These are phyloP conservation scores for Gallinago paraguaiae DNA, from an alignment of 2,113 vertebrate species.

Conservation along the genomic window DNA sequence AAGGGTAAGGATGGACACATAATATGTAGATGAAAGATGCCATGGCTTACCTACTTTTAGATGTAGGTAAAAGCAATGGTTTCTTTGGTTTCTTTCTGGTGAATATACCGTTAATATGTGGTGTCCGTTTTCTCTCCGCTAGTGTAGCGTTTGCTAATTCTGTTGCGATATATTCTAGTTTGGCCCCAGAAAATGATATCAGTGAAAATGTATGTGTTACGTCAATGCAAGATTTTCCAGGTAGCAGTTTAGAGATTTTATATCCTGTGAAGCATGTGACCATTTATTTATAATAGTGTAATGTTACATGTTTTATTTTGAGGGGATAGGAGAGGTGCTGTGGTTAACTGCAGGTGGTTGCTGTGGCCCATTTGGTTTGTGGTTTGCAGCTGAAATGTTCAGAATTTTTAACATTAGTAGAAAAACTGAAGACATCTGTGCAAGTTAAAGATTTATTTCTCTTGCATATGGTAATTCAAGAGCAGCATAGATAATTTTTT, in stretches of 20 bases:
- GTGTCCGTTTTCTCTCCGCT: background rate
- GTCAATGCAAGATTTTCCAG: background rate
- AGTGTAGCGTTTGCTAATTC: background rate
- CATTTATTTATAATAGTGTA: background rate
- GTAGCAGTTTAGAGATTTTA: background rate
- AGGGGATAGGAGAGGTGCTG: background rate
- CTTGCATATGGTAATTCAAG: background rate
- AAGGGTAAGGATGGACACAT: background rate
- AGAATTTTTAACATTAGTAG: background rate
- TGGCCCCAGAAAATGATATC: background rate
- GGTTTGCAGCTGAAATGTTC: background rate
- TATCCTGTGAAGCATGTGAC: background rate
- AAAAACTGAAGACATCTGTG: background rate
- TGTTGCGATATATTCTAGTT: background rate
- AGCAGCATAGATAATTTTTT: background rate
- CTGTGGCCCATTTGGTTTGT: background rate
- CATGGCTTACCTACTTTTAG: background rate
- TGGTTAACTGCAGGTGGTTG: background rate
- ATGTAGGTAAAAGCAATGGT: background rate
- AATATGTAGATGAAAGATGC: background rate
- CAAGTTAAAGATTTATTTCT: background rate
- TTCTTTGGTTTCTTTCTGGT: background rate
- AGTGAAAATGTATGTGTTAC: background rate
- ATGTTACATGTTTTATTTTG: background rate
- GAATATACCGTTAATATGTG: accelerated